Percentiles rank a stretch among this genome's conserved stretches.
Evolutionary conservation across 2,888 invertebrate species (phyloP).

Genomic region (Lasioglossum villosulum): DNA sequence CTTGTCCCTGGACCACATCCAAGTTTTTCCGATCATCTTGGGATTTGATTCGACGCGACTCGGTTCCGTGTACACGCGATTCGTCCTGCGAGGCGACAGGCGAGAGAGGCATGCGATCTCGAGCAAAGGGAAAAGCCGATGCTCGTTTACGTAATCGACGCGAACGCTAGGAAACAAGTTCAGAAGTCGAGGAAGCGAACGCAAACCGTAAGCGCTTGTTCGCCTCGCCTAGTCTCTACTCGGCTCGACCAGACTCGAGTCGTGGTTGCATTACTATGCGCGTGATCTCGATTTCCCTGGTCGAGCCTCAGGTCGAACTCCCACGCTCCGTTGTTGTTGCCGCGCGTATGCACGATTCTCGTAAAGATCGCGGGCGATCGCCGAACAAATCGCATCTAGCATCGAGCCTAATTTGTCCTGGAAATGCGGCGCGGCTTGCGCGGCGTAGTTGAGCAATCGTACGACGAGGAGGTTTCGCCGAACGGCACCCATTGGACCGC

Average conservation of each 20-base stretch:
- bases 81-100: conserved; percentile 8
- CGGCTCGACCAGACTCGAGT: background rate
- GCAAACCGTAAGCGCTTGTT: conserved; percentile 23
- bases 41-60: background rate
- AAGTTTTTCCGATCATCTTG: background rate
- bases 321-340: conserved; percentile 60
- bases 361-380: conserved; percentile 56
- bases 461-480: conserved; percentile 29
- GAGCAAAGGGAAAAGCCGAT: conserved; percentile 14
- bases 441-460: conserved; percentile 1
- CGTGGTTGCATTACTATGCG: conserved; percentile 45
- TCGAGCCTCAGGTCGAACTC: conserved; percentile 64
- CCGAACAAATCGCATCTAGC: conserved; percentile 52
- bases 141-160: conserved; percentile 43
- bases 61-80: background rate
- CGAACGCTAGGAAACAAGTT: conserved; percentile 57
- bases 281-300: conserved; percentile 70
- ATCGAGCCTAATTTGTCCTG: conserved; percentile 44
- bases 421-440: conserved; percentile 23
- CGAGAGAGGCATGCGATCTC: background rate
- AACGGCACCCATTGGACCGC: background rate
- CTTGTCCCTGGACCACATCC: conserved; percentile 5
- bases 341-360: conserved; percentile 52
- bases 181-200: conserved; percentile 61
- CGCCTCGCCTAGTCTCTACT: background rate